A percentile compares a stretch with the other conserved stretches of the same genome.
These are phyloP conservation scores for Tachysurus vachellii DNA, from an alignment of 2,113 vertebrate genomes.

Conservation along the genomic window DNA sequence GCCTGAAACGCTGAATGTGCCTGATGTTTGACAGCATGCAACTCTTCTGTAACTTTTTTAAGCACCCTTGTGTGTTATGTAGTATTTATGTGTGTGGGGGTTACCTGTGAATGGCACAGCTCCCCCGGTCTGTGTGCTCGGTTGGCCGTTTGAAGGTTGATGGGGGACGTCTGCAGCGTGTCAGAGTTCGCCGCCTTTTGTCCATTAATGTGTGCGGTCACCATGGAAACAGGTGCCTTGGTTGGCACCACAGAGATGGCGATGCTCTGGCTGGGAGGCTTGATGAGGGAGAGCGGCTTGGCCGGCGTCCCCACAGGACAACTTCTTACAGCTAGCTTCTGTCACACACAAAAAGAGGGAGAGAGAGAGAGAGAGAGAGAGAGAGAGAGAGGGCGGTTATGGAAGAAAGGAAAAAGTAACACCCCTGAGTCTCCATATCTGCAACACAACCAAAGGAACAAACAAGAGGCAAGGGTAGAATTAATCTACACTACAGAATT, in stretches of 20 bases:
- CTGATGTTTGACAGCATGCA: background rate
- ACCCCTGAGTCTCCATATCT: background rate
- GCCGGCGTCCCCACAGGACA: conserved; percentile 75
- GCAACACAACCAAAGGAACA: background rate
- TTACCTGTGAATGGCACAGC: conserved; percentile 54
- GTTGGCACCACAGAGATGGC: conserved; percentile 79
- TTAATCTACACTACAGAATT: background rate
- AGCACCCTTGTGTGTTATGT: background rate
- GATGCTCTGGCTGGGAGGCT: conserved; percentile 73
- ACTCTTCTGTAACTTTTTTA: background rate
- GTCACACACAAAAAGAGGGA: conserved; percentile 47
- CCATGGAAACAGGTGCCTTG: conserved; percentile 81
- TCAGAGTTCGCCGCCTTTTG: conserved; percentile 72
- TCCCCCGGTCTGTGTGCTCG: conserved; percentile 67
- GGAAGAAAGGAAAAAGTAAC: conserved; percentile 7
- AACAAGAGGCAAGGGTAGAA: background rate
- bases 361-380: background rate
- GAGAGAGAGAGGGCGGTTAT: background rate
- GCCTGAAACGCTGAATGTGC: background rate
- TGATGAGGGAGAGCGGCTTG: conserved; percentile 77
- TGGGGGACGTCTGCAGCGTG: conserved; percentile 74
- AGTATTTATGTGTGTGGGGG: background rate
- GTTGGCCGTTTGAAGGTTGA: conserved; percentile 77
- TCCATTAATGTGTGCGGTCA: conserved; percentile 81
- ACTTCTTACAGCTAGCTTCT: conserved; percentile 80